A percentile compares a stretch with the other conserved stretches of the same genome.
Evolutionary conservation across 2,888 invertebrate genomes (phyloP).

Genomic region (Eustalomyia histrio): DNA sequence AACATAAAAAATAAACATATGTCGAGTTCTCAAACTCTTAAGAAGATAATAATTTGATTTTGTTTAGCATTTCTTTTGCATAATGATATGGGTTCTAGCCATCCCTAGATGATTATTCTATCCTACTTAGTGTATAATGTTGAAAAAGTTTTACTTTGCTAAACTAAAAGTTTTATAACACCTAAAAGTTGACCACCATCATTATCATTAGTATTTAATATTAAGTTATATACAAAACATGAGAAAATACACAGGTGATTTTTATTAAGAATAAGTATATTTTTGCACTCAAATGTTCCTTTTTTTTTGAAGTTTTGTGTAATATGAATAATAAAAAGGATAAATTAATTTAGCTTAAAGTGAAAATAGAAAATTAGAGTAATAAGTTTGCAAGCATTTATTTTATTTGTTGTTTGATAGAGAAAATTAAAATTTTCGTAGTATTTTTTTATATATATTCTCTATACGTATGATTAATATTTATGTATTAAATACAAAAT

Average conservation of each 20-base stretch:
- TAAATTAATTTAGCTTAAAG: constrained; percentile 44
- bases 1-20: background rate
- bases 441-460: no score
- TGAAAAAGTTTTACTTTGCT: constrained; percentile 6
- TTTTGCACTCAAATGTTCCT: background rate
- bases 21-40: background rate
- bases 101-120: background rate
- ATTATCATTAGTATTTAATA: constrained; percentile 49
- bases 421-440: no score
- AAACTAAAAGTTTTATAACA: constrained; percentile 28
- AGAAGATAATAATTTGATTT: background rate
- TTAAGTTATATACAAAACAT: constrained; percentile 37
- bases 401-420: no score
- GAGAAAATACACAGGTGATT: constrained; percentile 61
- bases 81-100: background rate
- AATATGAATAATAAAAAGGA: constrained; percentile 9
- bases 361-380: background rate
- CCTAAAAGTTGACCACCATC: constrained; percentile 58
- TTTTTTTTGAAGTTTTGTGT: constrained; percentile 1
- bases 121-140: background rate
- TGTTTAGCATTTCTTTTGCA: background rate
- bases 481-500: no score
- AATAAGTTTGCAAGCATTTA: no score
- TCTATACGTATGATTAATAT: no score
- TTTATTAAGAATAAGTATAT: constrained; percentile 22